Evolutionary conservation across 2,888 invertebrate genomes (phyloP), one percentile per base, ranked within the genome.

Genomic region (Dynastes grantii): DNA sequence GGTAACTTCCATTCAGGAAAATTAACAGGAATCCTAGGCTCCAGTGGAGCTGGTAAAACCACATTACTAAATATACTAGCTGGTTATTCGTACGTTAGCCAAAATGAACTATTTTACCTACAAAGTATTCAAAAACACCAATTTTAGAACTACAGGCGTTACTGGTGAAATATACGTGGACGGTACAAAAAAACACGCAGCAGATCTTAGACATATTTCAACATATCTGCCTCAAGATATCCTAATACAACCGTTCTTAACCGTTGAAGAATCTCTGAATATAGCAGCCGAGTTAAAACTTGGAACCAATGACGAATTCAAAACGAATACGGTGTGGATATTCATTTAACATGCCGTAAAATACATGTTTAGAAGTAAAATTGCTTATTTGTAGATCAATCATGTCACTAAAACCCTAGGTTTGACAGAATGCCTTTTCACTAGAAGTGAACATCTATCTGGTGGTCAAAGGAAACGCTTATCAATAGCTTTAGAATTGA

Each of bases 141-240:
- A 29, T n/a, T 29, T 58, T 27, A 78, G 78, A n/a, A 55, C 22
- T 4, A n/a, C 37, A 22, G 92, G 92, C 29, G 92, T 95, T 0
- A 91, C 90, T 70, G 95, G 95, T 0, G 89, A 90, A 2, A 92
- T 95, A 76, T 90, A 91, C 76, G 92, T 95, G 8, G 95, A 95
- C 85, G 94, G 93, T 0, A 91, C 91, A 79, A 89, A 91, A 0
- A 89, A 95, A 1, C 92, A 94, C 83, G 90, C 94, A 90, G 90
- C 91, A 53, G 88, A 92, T n/a, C 95, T 95, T 89, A 92, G 94
- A 85, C 95, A 95, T 86, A 90, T 94, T 80, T 93, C 94, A 51
- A 92, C 94, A 73, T 95, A 95, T 90, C 95, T 96, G 83, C 95
- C 95, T 94, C 96, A 96, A 87, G 94, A 94, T 79, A 94, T 94